Percentiles rank a stretch among this genome's conserved stretches.
Conservation (phyloP, 1,140 invertebrate species). For the Dolichoris vasculosae region DNA sequence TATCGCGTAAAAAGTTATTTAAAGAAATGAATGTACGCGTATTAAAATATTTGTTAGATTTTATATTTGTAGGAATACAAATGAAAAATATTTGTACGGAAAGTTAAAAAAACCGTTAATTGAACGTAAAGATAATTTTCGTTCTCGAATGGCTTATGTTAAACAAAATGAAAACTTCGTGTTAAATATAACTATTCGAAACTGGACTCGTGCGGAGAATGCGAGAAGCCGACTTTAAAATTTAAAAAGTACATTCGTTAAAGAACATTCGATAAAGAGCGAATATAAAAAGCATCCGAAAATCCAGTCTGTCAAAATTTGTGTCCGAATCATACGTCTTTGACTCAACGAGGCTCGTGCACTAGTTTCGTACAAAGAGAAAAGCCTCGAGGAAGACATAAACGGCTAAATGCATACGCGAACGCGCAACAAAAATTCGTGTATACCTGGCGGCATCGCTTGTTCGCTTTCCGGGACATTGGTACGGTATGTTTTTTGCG, state of each 20-base stretch:
- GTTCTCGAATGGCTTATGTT: too few relatives aligned
- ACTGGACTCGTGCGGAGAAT: neutral
- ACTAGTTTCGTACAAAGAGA: neutral
- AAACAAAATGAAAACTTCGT: neutral
- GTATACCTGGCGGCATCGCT: neutral
- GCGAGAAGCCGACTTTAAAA: neutral
- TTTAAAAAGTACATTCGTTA: conserved; percentile 31
- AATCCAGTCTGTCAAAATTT: conserved; percentile 8
- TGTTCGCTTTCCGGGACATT: neutral
- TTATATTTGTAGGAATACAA: too few relatives aligned
- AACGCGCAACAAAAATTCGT: conserved; percentile 13
- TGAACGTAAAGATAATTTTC: too few relatives aligned
- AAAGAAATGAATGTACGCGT: too few relatives aligned
- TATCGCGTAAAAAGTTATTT: too few relatives aligned
- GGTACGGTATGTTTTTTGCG: neutral
- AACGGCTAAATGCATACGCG: neutral
- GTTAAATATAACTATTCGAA: neutral
- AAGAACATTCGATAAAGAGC: neutral
- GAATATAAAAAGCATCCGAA: neutral
- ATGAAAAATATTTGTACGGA: too few relatives aligned
- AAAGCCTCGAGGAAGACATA: neutral
- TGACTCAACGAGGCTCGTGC: neutral
- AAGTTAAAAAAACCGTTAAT: too few relatives aligned
- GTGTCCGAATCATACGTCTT: conserved; percentile 17
- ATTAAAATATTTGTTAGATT: too few relatives aligned